Evolutionary conservation across 2,113 vertebrate species (phyloP), one percentile per base, ranked within the genome.

Genomic region (Burhinus bistriatus): DNA sequence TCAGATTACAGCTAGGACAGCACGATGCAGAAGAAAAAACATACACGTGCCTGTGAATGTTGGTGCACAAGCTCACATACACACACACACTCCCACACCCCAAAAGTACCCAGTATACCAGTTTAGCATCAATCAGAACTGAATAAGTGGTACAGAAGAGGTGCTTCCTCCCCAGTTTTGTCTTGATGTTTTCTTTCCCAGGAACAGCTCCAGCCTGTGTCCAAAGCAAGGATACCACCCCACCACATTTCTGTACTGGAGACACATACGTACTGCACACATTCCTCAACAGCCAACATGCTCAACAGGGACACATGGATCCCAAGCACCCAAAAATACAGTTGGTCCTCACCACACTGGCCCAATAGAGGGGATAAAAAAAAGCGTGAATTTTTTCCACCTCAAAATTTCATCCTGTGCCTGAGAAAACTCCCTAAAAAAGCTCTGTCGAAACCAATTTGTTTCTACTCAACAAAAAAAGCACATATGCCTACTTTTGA

Each of bases 381-480:
- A 42, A 84, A 91, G 76, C 9, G 40, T 52, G 87, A 85, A 21
- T 93, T 94, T 95, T 91, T 96, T 93, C 89, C 92, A 94, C 90
- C 93, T 94, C 95, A 94, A 77, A 83, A 94, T 97, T 96, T 93
- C 96, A 95, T 94, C 87, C 85, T 94, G 92, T 96, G 96, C 96
- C 95, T 97, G 95, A 97, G 96, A 97, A 97, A 97, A 96, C 87
- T 96, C 96, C 90, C 85, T 90, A 93, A 97, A 97, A 97, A 96
- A 97, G 92, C 92, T 95, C 92, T 54, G 40, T 58, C 25, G 4
- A 93, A 96, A 95, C 45, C 8, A 4, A 54, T 90, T 96, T 88
- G 87, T 83, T 95, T 93, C 93, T 77, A 58, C 95, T 94, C 90
- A 92, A 87, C 84, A 82, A 54, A 75, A 68, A 91, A 95, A 94